Base-by-base conservation (phyloP, 2,113 vertebrate genomes). In the Pollachius pollachius region DNA sequence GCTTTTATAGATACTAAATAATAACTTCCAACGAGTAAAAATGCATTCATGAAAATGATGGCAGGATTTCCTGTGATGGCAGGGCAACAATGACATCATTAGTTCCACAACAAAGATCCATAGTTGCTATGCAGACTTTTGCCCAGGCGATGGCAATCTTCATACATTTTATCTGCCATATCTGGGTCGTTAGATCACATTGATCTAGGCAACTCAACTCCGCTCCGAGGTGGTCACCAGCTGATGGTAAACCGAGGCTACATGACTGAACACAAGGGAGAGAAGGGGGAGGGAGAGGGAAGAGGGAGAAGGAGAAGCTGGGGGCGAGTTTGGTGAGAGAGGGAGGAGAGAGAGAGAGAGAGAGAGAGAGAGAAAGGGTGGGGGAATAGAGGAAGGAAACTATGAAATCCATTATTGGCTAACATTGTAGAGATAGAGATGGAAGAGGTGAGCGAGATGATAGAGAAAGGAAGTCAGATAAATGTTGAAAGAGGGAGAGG, bases 181-280 rank as follows among this genome's bases (percentile, higher is more conserved):
- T 92, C 92, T 93, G 90, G 78, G 85, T 89, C 64, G 87, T 93
- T 93, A 92, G 91, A 91, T 94, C 92, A 94, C 91, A 89, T 76
- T 78, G 73, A 75, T 77, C 84, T 82, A 83, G 15, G 80, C 41
- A 48, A 48, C 41, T 48, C 30, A 34, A 34, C 30, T 34, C 30
- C 6, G 30, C 30, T 34, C 30, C 4, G 30, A 34, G 30, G 30
- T 34, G 30, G 30, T 34, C 30, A 34, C 30, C 30, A 34, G 30
- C 30, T 34, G 30, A 34, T 34, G 30, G 30, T 34, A 4, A 34
- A 34, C 30, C 6, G 30, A 34, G 30, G 30, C 4, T 34, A 34
- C 30, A 34, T 34, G 52, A 52, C 1, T 12, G 52, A 54, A 54
- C 0, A 16, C 52, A 65, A 74, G 67, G 59, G 60, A 58, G 70